Base-by-base conservation (phyloP, 2,888 invertebrate genomes). In the Dicyrtomina minuta region DNA sequence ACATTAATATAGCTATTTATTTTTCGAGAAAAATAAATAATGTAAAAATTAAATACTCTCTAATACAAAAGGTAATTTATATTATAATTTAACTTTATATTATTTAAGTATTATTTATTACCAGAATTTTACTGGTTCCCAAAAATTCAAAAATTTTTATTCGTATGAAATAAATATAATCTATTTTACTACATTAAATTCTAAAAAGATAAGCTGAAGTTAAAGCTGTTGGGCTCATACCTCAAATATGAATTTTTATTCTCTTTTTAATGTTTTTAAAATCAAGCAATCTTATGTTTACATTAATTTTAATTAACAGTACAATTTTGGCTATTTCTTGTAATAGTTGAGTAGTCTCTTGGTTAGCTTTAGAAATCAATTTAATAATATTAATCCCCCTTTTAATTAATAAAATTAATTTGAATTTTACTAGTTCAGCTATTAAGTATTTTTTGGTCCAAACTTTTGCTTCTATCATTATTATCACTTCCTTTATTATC, bases 41-140 rank as follows among this genome's bases (percentile, higher is more conserved):
- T 33, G 33, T 33, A 79, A 80, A 79, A 77, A 81, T 78, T 88
- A 84, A 84, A 87, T 85, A 84, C 86, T 85, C 86, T 86, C 87
- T 88, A 86, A 88, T 88, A 88, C 88, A 85, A 87, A 88, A 88
- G 88, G 87, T 88, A 84, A 81, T 82, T 85, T 85, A 82, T 83
- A 68, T 85, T 62, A 20, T 15, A 60, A 86, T 84, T 83, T 82
- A 86, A 84, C 85, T 86, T 86, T 82, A 77, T 39, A 43, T 59
- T 65, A 74, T 79, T 80, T 84, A 81, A 82, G 82, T 74, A 81
- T 5, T 33, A 33, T 5, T 8, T 33, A 68, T 64, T 62, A 68
- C 49, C 67, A 60, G 58, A 64, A 67, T 60, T 69, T 70, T 53
- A 56, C 59, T 65, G 61, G 24, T 66, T 70, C 71, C 41, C 61